A percentile compares a stretch with the other conserved stretches of the same genome.
phyloP scores from a whole-genome alignment of 2,888 invertebrate species.

The Oconnorella tubifera region DNA sequence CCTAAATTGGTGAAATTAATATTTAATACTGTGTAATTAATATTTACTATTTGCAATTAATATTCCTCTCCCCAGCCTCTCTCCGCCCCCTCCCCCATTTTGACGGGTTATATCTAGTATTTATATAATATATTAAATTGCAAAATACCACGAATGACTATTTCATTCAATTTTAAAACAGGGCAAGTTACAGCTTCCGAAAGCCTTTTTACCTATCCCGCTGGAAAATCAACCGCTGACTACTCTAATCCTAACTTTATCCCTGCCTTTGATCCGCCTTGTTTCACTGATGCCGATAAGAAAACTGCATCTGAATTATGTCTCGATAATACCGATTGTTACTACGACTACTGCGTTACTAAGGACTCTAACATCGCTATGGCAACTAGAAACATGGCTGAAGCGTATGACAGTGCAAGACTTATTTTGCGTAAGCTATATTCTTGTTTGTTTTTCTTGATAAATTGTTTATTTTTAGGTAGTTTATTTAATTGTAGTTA shows the following conservation, averaged over 20 bases:
- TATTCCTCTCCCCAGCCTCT: no score
- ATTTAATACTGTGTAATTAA: no score
- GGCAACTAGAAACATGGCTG: not conserved
- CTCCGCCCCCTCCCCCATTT: no score
- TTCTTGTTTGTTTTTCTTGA: not conserved
- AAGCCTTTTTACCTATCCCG: constrained; percentile 14
- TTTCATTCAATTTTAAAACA: no score
- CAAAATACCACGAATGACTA: no score
- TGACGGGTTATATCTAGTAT: no score
- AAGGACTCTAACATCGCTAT: constrained; percentile 3
- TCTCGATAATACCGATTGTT: no score
- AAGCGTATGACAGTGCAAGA: not conserved
- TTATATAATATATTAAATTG: no score
- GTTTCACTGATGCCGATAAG: constrained; percentile 3
- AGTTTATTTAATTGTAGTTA: not conserved
- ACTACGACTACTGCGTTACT: constrained; percentile 18
- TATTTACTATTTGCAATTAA: no score
- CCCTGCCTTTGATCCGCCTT: constrained; percentile 16
- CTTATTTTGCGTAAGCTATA: not conserved
- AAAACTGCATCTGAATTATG: no score
- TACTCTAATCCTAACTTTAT: constrained; percentile 8
- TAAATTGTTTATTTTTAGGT: not conserved
- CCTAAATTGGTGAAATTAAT: no score
- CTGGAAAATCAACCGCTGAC: constrained; percentile 8
- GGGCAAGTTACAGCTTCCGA: constrained; percentile 7